Evolutionary conservation across 2,888 invertebrate genomes (phyloP), one percentile per base, ranked within the genome.

Genomic region (Papilio elwesi): DNA sequence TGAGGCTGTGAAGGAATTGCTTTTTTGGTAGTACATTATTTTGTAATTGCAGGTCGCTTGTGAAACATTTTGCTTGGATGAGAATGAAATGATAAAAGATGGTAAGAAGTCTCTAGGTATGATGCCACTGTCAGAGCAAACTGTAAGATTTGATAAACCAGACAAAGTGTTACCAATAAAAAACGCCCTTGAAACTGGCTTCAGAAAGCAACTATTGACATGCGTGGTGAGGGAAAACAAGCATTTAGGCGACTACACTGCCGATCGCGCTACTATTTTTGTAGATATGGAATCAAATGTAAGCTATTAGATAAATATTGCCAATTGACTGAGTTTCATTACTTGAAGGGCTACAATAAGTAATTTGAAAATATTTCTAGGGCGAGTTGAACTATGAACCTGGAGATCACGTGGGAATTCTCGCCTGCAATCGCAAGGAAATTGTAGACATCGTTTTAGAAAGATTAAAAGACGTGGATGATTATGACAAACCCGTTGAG

Each of bases 331-430:
- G 9, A 26, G 68, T 55, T 62, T 63, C 9, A 38, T 15, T 12
- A 48, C 16, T n/a, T n/a, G 9, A 62, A 36, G 6, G 26, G 15
- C 49, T 15, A 1, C 47, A 52, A 51, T 51, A 48, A 47, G 15
- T n/a, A 67, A 65, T 63, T 36, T 11, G 9, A 55, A 51, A 55
- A 6, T n/a, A 43, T 65, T 85, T 85, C 63, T 78, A 94, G 94
- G 78, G 76, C 77, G 95, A 95, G 80, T 83, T 97, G 26, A 89
- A 94, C 49, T 98, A 98, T 83, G 96, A 96, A 49, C 98, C 98
- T 0, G 99, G 99, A 0, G 99, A 99, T 89, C 99, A 99, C 85
- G 95, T 99, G 13, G 98, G 98, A 6, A 96, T 99, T n/a, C 96
- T 97, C 87, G 96, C 98, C 0, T 95, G 96, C 77, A 99, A 99